Evolutionary conservation across 2,113 vertebrate genomes (phyloP), one percentile per base, ranked within the genome.

Genomic region (Tragulus kanchil): DNA sequence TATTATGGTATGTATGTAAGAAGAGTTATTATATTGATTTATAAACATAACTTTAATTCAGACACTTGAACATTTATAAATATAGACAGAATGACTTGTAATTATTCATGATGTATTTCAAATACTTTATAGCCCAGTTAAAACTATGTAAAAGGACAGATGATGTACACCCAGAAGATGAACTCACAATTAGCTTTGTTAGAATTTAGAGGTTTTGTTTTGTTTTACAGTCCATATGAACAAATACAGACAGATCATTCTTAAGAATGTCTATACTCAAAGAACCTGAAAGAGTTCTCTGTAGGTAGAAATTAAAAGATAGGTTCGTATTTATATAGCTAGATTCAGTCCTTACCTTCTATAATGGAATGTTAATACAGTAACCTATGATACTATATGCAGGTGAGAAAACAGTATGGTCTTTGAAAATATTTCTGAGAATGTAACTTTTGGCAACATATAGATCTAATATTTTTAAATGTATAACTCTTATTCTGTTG

Each of bases 281-380:
- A 88, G 58, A 64, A 90, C 36, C n/a, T 87, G 65, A 89, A 91
- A 94, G 52, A 56, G 4, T 58, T 77, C 0, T 88, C 61, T 89
- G 42, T 50, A 65, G 58, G 52, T 92, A 21, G 16, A 94, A 96
- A 84, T 73, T 13, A 78, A 89, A 93, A 77, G 28, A 75, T 82
- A 87, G 78, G 36, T 21, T 93, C 54, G 62, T 28, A 64, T 97
- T 92, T 89, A 42, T 28, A 67, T 61, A 95, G 75, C 50, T 96
- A 90, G 13, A 82, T 56, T 85, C 50, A 92, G 26, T 83, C 11
- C 11, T 93, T 83, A 25, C 83, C 42, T 96, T 88, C 59, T 56
- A 71, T 65, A 85, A 84, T 61, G 45, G 12, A 94, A 93, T 90
- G 65, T 81, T 96, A 93, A 97, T 92, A 95, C 71, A 92, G 8